Conservation (phyloP, 2,797 vertebrate genomes). For the Pseudochaenichthys georgianus region DNA sequence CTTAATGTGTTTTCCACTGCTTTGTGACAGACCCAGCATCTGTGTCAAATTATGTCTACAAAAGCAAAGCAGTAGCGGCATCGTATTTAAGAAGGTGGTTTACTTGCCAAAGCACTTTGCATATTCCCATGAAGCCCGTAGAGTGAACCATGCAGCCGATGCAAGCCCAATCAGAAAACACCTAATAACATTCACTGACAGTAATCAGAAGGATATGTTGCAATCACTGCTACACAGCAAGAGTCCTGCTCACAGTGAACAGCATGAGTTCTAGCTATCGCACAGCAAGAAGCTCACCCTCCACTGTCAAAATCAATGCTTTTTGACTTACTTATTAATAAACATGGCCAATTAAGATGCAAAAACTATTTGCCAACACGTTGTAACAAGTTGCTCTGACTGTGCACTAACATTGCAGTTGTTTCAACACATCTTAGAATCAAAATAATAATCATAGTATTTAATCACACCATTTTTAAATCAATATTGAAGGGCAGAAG, state of each 20-base stretch:
- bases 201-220: slow-evolving; percentile 85
- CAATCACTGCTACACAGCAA: slow-evolving; percentile 83
- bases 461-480: slow-evolving; percentile 23
- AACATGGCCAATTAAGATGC: slow-evolving; percentile 79
- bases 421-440: slow-evolving; percentile 50
- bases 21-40: slow-evolving; percentile 77
- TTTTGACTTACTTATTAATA: slow-evolving; percentile 82
- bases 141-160: slow-evolving; percentile 74
- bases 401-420: slow-evolving; percentile 33
- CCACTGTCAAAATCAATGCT: slow-evolving; percentile 80
- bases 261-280: slow-evolving; percentile 69
- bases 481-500: slow-evolving; percentile 1
- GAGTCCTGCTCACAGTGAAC: slow-evolving; percentile 74
- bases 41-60: slow-evolving; percentile 80
- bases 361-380: slow-evolving; percentile 78
- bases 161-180: slow-evolving; percentile 80
- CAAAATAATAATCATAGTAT: slow-evolving; percentile 25
- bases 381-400: slow-evolving; percentile 64
- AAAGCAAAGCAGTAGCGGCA: slow-evolving; percentile 65
- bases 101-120: slow-evolving; percentile 76
- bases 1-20: slow-evolving; percentile 76
- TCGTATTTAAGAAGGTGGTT: slow-evolving; percentile 74
- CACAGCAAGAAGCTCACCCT: slow-evolving; percentile 73
- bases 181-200: slow-evolving; percentile 80
- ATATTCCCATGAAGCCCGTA: slow-evolving; percentile 79